Evolutionary conservation across 2,113 vertebrate species (phyloP), one percentile per base, ranked within the genome.

Genomic region (Danio rerio): DNA sequence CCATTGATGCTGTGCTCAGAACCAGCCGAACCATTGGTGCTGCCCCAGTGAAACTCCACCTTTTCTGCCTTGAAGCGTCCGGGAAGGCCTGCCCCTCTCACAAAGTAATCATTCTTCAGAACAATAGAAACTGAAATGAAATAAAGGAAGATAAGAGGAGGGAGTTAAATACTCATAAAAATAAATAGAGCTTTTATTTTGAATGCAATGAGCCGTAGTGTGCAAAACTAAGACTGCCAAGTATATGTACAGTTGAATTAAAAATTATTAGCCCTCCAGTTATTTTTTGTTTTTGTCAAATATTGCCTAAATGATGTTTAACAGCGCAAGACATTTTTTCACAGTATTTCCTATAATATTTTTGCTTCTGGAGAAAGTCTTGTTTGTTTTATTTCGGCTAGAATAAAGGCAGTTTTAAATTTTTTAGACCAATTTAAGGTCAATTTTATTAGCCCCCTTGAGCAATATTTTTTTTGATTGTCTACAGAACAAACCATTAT

Each of bases 11-110:
- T 97, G 94, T 99, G 98, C 50, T 99, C 98, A 0, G 98, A 99
- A 85, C 98, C 98, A 0, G 95, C 95, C 0, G 96, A 98, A 78
- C 95, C 96, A 20, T 97, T 97, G 92, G 92, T 98, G 83, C 97
- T 96, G 82, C 98, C 98, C 98, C 98, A 99, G 91, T 99, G 98
- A 92, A 99, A 99, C 88, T 99, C 97, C 87, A 99, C 95, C 94
- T 97, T 99, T 91, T 98, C 98, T 2, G 96, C 98, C 91, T 98
- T 99, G 94, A 99, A 98, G 90, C 97, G 95, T 56, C 97, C 97
- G 0, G 98, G 97, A 80, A 99, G 92, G 18, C 96, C 97, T 0
- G 97, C 97, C 3, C 97, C 98, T 7, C 96, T 95, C 88, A 98
- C 93, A 89, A 98, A 99, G 92, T 98, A 99, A 92, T 99, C 96